Conservation (phyloP, 2,113 vertebrate genomes). For the Pseudorectes ferrugineus region DNA sequence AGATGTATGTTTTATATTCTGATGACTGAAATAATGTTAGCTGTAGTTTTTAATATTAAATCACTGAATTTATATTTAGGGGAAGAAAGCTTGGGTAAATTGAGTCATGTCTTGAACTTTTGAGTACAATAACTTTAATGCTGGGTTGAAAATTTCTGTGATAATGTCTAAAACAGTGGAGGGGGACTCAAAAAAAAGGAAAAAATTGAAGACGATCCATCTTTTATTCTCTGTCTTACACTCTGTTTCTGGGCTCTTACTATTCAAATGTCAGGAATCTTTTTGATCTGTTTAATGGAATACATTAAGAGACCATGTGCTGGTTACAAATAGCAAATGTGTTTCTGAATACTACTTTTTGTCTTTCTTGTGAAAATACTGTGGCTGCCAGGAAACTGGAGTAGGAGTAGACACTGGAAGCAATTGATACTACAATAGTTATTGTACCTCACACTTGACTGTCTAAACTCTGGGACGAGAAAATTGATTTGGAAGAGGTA, state of each 20-base stretch:
- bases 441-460: not conserved
- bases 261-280: not conserved
- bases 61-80: not conserved
- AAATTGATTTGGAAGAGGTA: not conserved
- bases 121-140: not conserved
- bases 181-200: not conserved
- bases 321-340: not conserved
- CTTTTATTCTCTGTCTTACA: not conserved
- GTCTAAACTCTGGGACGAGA: not conserved
- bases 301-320: not conserved
- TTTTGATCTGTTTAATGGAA: not conserved
- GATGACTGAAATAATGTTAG: not conserved
- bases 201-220: rapidly evolving
- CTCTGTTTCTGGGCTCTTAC: not conserved
- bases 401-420: not conserved
- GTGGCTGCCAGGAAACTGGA: not conserved
- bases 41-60: not conserved
- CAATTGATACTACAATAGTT: not conserved
- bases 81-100: not conserved
- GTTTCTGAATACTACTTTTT: not conserved
- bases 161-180: not conserved
- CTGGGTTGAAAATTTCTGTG: not conserved
- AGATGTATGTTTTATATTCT: rapidly evolving
- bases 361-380: not conserved
- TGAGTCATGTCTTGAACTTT: not conserved